Base-by-base conservation (phyloP, 2,888 invertebrate species). In the Dyspetes luteomarginatus region DNA sequence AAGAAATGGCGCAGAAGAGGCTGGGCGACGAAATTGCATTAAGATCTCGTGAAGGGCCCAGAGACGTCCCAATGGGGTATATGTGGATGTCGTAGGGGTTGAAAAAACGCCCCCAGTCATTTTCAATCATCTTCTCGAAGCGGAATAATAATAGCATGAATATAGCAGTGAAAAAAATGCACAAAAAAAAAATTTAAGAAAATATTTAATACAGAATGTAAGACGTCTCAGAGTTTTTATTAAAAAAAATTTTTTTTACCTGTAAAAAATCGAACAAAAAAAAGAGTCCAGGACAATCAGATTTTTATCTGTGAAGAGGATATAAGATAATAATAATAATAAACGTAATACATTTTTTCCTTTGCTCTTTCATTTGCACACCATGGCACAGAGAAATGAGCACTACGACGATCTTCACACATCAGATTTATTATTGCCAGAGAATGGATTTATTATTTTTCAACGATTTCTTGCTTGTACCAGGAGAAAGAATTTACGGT, bases 21-120 rank as follows among this genome's bases (percentile, higher is more conserved):
- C 19, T 4, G 41, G n/a, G 9, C 15, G 45, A 26, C 7, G 36
- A 55, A 73, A 73, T 73, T 73, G 73, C 73, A 73, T 73, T 64
- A 64, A 64, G 64, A 64, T 73, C 64, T n/a, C n/a, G n/a, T n/a
- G n/a, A n/a, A n/a, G n/a, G n/a, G 22, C 52, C 19, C 55, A 43
- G 24, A 24, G 62, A 45, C 4, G 45, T 62, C 45, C 58, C 48
- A 15, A n/a, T 45, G 17, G 58, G 58, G 50, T 22, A 22, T 19
- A 9, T 15, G 30, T n/a, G 7, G 48, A 12, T 12, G 56, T 69
- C 45, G 9, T 5, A n/a, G 9, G 41, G 12, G 15, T 26, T 3
- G 45, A 19, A 30, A 26, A 52, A 62, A 60, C 50, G 12, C 36
- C 36, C 36, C 36, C n/a, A n/a, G n/a, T n/a, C n/a, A n/a, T n/a